Evolutionary conservation across 2,797 vertebrate species (phyloP).

Genomic region (Macrochelys suwanniensis): DNA sequence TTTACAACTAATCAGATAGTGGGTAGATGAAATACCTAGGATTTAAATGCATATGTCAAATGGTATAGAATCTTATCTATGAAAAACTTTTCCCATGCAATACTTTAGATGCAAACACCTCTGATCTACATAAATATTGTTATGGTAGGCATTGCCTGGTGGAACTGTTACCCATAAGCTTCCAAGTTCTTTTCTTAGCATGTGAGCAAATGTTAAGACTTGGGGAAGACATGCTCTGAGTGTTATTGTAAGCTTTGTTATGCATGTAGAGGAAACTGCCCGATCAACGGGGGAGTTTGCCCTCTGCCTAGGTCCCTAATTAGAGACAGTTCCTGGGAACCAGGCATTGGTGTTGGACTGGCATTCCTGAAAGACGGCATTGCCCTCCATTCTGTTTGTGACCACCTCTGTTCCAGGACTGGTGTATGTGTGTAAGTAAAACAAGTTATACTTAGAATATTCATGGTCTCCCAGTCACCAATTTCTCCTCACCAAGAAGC

Average conservation of each 20-base stretch:
- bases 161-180: neutral
- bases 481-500: neutral
- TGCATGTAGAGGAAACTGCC: neutral
- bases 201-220: neutral
- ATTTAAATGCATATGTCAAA: neutral
- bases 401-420: neutral
- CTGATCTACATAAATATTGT: neutral
- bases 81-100: neutral
- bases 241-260: neutral
- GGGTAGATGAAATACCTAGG: neutral
- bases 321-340: neutral
- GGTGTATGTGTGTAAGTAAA: slow-evolving; percentile 4
- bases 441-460: neutral
- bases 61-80: neutral
- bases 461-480: slow-evolving; percentile 1
- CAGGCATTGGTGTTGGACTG: neutral
- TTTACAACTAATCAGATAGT: neutral
- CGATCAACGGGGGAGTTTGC: neutral
- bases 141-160: neutral
- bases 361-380: neutral
- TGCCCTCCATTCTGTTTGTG: neutral
- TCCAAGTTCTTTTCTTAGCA: neutral
- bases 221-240: neutral
- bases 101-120: neutral
- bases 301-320: neutral